Evolutionary conservation across 2,888 invertebrate genomes (phyloP).

Genomic region (Malthinus flaveolus): DNA sequence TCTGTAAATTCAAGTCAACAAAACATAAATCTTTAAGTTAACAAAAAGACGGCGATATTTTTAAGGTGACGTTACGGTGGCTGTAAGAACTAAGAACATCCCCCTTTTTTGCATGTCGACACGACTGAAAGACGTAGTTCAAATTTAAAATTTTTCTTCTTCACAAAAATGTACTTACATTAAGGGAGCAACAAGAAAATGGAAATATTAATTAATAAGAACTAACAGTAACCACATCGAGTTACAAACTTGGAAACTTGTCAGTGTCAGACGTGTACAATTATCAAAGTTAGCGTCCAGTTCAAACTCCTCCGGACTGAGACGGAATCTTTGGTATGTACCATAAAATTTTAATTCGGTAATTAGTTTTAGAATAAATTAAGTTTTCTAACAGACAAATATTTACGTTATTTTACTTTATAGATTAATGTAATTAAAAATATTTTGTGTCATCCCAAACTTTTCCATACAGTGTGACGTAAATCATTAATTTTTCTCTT

Average conservation of each 20-base stretch:
- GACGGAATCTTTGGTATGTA: constrained; percentile 16
- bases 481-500: too few species aligned
- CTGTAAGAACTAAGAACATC: too few species aligned
- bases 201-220: too few species aligned
- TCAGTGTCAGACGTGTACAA: constrained; percentile 11
- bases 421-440: too few species aligned
- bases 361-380: background rate
- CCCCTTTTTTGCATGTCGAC: too few species aligned
- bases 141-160: too few species aligned
- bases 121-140: too few species aligned
- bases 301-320: constrained; percentile 1
- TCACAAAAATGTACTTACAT: too few species aligned
- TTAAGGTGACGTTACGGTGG: background rate
- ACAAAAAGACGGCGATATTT: constrained; percentile 4
- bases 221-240: too few species aligned
- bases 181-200: too few species aligned
- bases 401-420: constrained; percentile 1
- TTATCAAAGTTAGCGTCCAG: constrained; percentile 16
- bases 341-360: background rate
- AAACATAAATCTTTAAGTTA: constrained; percentile 2
- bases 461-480: too few species aligned
- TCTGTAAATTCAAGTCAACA: background rate
- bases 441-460: too few species aligned
- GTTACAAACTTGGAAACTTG: constrained; percentile 10
- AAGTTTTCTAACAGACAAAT: background rate